These are phyloP conservation scores for Anguilla anguilla DNA, from an alignment of 2,797 vertebrate genomes.

Conservation along the genomic window DNA sequence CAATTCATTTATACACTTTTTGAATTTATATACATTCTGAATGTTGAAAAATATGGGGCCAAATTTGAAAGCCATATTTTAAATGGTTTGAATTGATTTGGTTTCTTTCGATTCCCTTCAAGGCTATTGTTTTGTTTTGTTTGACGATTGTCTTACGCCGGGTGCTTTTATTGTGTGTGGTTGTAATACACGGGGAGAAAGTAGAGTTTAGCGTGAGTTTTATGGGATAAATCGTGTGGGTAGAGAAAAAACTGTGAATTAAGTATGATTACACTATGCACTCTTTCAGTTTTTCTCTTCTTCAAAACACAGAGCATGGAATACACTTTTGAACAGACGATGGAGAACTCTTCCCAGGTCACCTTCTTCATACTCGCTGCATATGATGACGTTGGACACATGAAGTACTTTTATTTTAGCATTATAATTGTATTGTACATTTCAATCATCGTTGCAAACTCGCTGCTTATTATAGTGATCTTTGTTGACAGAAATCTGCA, in stretches of 20 bases:
- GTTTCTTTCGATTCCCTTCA: background rate
- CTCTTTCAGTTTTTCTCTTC: background rate
- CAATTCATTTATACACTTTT: background rate
- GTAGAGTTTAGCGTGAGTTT: background rate
- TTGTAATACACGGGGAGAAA: background rate
- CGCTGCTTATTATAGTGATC: constrained; percentile 26
- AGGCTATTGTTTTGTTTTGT: background rate
- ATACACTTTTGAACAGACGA: background rate
- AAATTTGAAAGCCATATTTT: background rate
- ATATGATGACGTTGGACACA: constrained; percentile 18
- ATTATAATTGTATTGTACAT: constrained; percentile 12
- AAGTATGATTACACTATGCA: background rate
- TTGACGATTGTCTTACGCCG: background rate
- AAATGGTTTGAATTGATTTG: background rate
- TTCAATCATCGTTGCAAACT: constrained; percentile 23
- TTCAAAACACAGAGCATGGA: background rate
- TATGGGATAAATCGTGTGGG: background rate
- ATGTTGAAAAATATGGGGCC: background rate
- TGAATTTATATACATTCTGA: background rate
- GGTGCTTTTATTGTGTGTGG: background rate
- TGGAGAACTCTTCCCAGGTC: constrained; percentile 26
- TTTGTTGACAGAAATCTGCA: constrained; percentile 27
- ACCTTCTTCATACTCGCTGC: constrained; percentile 14
- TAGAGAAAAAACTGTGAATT: background rate
- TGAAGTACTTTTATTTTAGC: constrained; percentile 28